Percentiles rank a stretch among this genome's conserved stretches.
These are phyloP conservation scores for Ranitomeya imitator DNA, from an alignment of 2,113 vertebrate genomes.

Conservation along the genomic window DNA sequence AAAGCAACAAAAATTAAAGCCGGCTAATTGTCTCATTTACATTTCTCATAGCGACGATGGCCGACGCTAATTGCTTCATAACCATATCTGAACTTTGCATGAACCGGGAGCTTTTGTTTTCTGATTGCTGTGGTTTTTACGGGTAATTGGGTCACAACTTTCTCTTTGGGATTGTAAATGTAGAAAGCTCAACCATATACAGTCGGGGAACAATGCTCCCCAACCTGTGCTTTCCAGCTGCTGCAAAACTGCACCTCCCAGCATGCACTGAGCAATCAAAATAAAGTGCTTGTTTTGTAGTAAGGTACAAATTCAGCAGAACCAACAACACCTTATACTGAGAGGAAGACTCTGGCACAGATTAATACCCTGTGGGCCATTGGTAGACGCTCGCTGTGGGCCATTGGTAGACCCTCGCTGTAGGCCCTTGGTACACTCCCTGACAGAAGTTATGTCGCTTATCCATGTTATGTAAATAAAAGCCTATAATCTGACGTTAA, in stretches of 20 bases:
- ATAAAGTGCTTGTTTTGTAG: no score
- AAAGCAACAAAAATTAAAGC: not conserved
- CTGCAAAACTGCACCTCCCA: not conserved
- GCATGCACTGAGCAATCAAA: not conserved
- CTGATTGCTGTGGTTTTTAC: conserved; percentile 16
- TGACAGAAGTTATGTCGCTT: no score
- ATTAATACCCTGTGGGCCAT: no score
- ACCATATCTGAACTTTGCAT: conserved; percentile 25
- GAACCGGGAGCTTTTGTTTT: conserved; percentile 11
- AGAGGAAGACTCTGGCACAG: no score
- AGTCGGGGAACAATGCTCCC: not conserved
- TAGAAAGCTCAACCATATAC: not conserved
- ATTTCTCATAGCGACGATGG: conserved; percentile 10
- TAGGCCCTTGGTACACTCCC: no score
- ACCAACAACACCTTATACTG: no score
- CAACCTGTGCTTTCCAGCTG: not conserved
- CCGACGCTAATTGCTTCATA: conserved; percentile 39
- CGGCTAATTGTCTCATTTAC: conserved; percentile 30
- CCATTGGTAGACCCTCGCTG: no score
- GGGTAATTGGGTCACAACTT: conserved; percentile 32
- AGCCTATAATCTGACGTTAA: no score
- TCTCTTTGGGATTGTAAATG: conserved; percentile 31
- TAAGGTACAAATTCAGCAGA: no score
- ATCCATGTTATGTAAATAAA: no score
- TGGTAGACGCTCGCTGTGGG: no score